Base-by-base conservation (phyloP, 2,113 vertebrate genomes). In the Hirundichthys speculiger region DNA sequence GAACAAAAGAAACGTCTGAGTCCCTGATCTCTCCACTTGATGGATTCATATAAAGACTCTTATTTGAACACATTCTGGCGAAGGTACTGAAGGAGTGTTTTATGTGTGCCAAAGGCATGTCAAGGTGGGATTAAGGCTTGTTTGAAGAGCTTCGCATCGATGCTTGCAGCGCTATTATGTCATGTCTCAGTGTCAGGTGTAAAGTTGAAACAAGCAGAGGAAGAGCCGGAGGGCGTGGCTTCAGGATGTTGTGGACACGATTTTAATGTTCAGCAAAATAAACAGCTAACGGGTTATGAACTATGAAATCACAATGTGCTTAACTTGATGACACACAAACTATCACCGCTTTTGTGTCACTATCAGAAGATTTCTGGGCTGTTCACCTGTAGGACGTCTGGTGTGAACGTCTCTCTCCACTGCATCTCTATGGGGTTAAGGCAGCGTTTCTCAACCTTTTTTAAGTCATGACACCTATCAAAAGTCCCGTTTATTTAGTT, bases 1-100 rank as follows among this genome's bases (percentile, higher is more conserved):
- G 54, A 3, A 81, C 73, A 81, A 85, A 82, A 55, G 79, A 48
- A 39, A 54, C 21, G 66, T 74, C 65, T 43, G 34, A 19, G 52
- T 47, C 22, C 20, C 38, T 40, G 2, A 46, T 56, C 24, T 68
- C 25, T 10, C 21, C 25, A 34, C 51, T 60, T 68, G 80, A 87
- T 64, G 65, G 79, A 87, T 86, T 83, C 50, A 58, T 46, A 62
- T 16, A 55, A 34, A 69, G 18, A 19, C 34, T 57, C 21, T 16
- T 15, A 9, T 68, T 71, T 72, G 39, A 56, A 49, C 45, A 40
- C 42, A 38, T 42, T 27, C 19, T 18, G 43, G 39, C 18, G 2
- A 18, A 73, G 43, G 57, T n/a, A 8, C 66, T 58, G 54, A 51
- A 18, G 34, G 61, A 64, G 43, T 54, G 58, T 14, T 68, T 56